Base-by-base conservation (phyloP, 2,888 invertebrate genomes). In the Hesperia comma region DNA sequence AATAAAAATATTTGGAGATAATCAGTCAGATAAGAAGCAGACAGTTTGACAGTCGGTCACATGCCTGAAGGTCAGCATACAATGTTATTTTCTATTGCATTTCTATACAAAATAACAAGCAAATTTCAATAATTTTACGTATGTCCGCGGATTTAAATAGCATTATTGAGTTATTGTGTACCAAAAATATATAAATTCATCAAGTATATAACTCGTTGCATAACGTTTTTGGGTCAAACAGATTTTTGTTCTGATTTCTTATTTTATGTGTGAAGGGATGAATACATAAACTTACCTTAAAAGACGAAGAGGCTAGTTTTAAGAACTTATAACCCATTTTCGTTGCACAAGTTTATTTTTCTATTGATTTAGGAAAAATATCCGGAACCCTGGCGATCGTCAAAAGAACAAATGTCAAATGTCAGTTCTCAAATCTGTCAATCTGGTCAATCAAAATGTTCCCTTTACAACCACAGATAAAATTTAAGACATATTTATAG, bases 321-420 rank as follows among this genome's bases (percentile, higher is more conserved):
- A 92, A 74, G 79, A 91, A 85, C 83, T 85, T 91, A 72, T 86
- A 90, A 55, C 92, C 90, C 92, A 92, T 92, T 75, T 74, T 79
- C 78, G 71, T 60, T 74, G 68, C 70, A 67, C 77, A 69, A 72
- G 49, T 54, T 12, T 67, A 68, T 53, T 51, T 32, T 57, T 72
- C 51, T 69, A 41, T 63, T 68, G 53, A 46, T 58, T 69, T 58
- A 19, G n/a, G 14, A 57, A 61, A 54, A 64, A 57, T 76, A 72
- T 73, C 79, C 76, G 75, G 80, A 75, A 74, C 84, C 86, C 86
- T 86, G 84, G 84, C 77, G 78, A 78, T 78, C 74, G 70, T 70
- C 67, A 70, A 70, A 67, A 51, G 46, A 33, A n/a, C n/a, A 62
- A 67, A 61, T 61, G 64, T 57, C 56, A 67, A 67, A 49, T 53